A percentile compares a stretch with the other conserved stretches of the same genome.
phyloP scores from a whole-genome alignment of 2,797 vertebrate genomes.

The Phataginus tetradactyla region DNA sequence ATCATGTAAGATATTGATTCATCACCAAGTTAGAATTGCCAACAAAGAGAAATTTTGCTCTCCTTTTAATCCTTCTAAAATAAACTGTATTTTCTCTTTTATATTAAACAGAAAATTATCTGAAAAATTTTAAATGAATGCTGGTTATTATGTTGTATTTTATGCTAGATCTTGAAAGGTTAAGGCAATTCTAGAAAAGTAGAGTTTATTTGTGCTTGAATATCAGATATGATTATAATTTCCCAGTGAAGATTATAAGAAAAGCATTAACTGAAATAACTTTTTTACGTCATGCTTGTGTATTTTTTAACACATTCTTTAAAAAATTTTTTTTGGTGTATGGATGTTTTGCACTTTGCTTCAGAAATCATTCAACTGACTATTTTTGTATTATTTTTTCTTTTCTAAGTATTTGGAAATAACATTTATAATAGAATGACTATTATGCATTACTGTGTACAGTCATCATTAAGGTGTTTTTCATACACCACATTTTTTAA shows the following conservation, averaged over 20 bases:
- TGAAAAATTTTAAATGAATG: not conserved
- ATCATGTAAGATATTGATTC: slow-evolving; percentile 60
- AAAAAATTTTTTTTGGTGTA: not conserved
- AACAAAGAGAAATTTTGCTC: slow-evolving; percentile 65
- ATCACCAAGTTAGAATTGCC: slow-evolving; percentile 62
- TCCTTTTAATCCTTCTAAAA: slow-evolving; percentile 54
- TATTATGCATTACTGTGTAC: not conserved
- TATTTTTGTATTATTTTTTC: not conserved
- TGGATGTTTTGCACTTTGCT: not conserved
- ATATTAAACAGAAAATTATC: slow-evolving; percentile 52
- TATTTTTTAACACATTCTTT: not conserved
- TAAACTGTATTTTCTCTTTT: slow-evolving; percentile 78
- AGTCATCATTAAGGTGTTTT: not conserved
- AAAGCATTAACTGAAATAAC: not conserved
- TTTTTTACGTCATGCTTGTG: not conserved
- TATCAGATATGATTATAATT: not conserved
- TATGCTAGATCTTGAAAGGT: not conserved
- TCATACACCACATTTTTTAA: not conserved
- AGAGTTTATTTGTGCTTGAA: not conserved
- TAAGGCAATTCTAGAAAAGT: not conserved
- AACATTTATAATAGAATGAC: not conserved
- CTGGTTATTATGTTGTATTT: not conserved
- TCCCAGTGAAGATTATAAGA: not conserved
- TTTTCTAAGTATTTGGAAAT: not conserved
- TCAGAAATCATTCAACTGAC: not conserved